Base-by-base conservation (phyloP, 1,140 invertebrate species). In the Propsilocerus akamusi region DNA sequence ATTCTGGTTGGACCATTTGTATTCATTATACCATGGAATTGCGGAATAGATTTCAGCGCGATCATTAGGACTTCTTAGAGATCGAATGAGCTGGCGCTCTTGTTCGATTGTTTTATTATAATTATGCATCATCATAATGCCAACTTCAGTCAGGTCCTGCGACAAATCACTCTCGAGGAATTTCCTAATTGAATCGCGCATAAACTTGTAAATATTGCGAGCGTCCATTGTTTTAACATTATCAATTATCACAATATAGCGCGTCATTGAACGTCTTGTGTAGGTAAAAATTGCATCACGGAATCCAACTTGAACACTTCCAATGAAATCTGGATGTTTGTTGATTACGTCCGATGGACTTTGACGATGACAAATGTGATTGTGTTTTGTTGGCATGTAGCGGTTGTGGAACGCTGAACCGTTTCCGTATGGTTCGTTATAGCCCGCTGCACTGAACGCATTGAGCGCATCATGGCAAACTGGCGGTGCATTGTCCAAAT, bases 311-410 rank as follows among this genome's bases (percentile, higher is more conserved):
- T 63, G 55, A 34, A 58, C 52, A 11, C 30, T 34, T 25, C 30
- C 30, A 11, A 24, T 56, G 53, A 80, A 80, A 56, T 82, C 79
- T 3, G 56, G 25, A 60, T 81, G 76, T 51, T 65, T 64, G 14
- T 67, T 57, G 50, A 81, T 77, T 26, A 81, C 71, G 51, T 80
- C 76, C 59, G 73, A 69, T 3, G 73, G 70, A 55, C 75, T 78
- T 28, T 69, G 64, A 32, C 74, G 67, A 47, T 72, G 60, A 57
- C 80, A 82, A 12, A 80, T 63, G 14, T 71, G 63, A 62, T 82
- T 82, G 26, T 82, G 80, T 58, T 77, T 77, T n/a, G 76, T 81
- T 0, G 77, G 78, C 1, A 76, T 73, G 49, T 72, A 69, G 20
- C 65, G 59, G 57, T 80, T 72, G 58, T 81, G 78, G 49, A 68